Evolutionary conservation across 1,140 invertebrate species (phyloP).

Genomic region (Campoletis sonorensis): DNA sequence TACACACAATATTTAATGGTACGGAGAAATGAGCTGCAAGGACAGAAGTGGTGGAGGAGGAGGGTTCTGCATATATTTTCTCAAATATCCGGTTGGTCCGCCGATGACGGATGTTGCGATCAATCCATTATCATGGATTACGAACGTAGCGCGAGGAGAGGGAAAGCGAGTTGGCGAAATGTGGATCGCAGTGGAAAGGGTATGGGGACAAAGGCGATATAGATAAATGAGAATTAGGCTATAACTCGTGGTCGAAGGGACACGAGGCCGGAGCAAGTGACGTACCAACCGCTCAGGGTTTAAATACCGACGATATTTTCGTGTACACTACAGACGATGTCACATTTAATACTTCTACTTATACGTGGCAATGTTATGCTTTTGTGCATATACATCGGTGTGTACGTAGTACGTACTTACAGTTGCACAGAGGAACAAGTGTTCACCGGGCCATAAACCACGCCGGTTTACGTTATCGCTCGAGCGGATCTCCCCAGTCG

Average conservation of each 20-base stretch:
- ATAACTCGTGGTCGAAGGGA: slow-evolving; percentile 64
- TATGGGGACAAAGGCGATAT: slow-evolving; percentile 47
- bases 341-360: background rate
- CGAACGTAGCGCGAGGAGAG: slow-evolving; percentile 1
- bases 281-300: slow-evolving; percentile 2
- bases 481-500: slow-evolving; percentile 61
- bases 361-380: background rate
- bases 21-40: background rate
- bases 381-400: background rate
- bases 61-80: slow-evolving; percentile 32
- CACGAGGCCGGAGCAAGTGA: slow-evolving; percentile 45
- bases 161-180: slow-evolving; percentile 14
- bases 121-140: slow-evolving; percentile 56
- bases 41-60: background rate
- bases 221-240: slow-evolving; percentile 59
- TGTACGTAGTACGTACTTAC: slow-evolving; percentile 12
- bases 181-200: background rate
- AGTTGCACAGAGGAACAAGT: slow-evolving; percentile 47
- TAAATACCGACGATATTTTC: slow-evolving; percentile 37
- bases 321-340: slow-evolving; percentile 31
- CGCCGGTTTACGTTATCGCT: slow-evolving; percentile 64
- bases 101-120: slow-evolving; percentile 52
- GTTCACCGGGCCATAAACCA: slow-evolving; percentile 66
- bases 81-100: slow-evolving; percentile 32
- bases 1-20: slow-evolving; percentile 10